Evolutionary conservation across 2,888 invertebrate genomes (phyloP), one percentile per base, ranked within the genome.

Genomic region (Drepana falcataria): DNA sequence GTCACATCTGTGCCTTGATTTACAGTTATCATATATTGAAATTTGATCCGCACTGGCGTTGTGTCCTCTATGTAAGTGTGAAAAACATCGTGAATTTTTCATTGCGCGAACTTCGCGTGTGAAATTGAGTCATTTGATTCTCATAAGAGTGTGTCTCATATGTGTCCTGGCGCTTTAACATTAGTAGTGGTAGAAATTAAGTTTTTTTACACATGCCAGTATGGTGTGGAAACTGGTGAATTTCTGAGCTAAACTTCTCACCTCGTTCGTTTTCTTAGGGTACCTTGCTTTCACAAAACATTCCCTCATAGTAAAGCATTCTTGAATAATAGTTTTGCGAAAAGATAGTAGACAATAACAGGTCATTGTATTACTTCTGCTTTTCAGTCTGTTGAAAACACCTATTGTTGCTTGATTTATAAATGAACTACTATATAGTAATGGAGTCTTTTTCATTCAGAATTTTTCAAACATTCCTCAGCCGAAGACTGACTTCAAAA

Each of bases 21-120:
- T 57, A 66, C 63, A 57, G 56, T 54, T 47, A 35, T 55, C 56
- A 63, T 61, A 61, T 57, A 59, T 65, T 61, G 58, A 65, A 64
- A 64, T 62, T 66, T 56, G 55, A 49, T 53, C 55, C 55, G 53
- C 66, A 55, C 35, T 54, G 51, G 49, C 56, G 49, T n/a, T 51
- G 40, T 51, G 41, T 51, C 9, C 51, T 40, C 33, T 33, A 9
- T 9, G 51, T 6, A 33, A 33, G 41, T 53, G 35, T 52, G 48
- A 59, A 53, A 57, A 55, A 59, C 49, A 55, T 34, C 47, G 55
- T 59, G 55, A 60, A 57, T 63, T 52, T 63, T 59, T 60, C 58
- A 59, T 58, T 40, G 51, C 51, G 41, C 5, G 51, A 51, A 51
- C 21, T 37, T 51, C 41, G 6, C 33, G 40, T 5, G 40, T 40